Percentiles rank a stretch among this genome's conserved stretches.
Evolutionary conservation across 2,113 vertebrate genomes (phyloP).

Genomic region (Pseudonaja textilis): DNA sequence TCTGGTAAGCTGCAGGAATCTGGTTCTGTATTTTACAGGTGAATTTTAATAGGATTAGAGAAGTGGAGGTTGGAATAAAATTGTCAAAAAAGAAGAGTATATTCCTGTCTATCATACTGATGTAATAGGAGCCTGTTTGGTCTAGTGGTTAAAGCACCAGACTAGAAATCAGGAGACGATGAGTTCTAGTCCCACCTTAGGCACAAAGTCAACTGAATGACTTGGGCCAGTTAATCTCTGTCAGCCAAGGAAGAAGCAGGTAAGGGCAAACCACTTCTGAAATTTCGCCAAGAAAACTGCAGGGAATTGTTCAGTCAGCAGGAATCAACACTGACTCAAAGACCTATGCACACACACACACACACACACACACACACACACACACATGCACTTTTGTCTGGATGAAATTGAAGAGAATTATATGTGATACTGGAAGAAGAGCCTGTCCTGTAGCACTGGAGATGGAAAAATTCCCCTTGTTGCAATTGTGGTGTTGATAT

Average conservation of each 20-base stretch:
- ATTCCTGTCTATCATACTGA: neutral
- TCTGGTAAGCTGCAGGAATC: neutral
- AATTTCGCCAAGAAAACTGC: neutral
- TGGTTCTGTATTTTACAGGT: neutral
- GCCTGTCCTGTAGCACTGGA: neutral
- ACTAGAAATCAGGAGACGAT: neutral
- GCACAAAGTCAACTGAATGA: neutral
- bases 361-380: neutral
- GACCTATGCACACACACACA: accelerated
- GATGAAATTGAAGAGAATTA: neutral
- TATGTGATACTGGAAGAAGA: neutral
- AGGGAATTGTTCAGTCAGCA: neutral
- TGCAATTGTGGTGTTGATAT: neutral
- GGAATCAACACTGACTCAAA: neutral
- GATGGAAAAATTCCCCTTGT: neutral
- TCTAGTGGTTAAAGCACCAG: neutral
- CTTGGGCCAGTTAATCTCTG: neutral
- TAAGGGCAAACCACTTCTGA: neutral
- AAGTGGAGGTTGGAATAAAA: neutral
- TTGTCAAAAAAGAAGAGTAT: neutral
- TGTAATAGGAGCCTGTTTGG: neutral
- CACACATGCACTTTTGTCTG: neutral
- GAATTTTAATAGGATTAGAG: neutral
- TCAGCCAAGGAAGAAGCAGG: neutral
- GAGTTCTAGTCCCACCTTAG: neutral